A percentile compares a stretch with the other conserved stretches of the same genome.
These are phyloP conservation scores for Petrocephalus sullivani DNA, from an alignment of 2,797 vertebrate species.

Conservation along the genomic window DNA sequence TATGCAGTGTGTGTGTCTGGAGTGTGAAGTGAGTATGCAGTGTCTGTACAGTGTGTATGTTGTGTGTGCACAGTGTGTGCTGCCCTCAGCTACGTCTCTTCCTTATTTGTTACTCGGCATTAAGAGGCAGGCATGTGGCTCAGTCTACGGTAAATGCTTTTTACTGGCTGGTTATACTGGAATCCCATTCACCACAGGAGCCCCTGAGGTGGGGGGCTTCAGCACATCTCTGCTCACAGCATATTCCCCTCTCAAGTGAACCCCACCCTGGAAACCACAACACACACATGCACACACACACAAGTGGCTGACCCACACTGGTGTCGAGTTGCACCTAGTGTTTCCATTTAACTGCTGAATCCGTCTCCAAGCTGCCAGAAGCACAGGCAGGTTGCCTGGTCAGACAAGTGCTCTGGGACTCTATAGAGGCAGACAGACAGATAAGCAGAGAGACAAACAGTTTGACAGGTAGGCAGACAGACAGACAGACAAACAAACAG, in stretches of 20 bases:
- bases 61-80: background rate
- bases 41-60: background rate
- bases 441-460: no score
- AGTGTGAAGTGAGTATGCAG: background rate
- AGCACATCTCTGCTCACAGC: constrained; percentile 42
- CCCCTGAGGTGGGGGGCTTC: constrained; percentile 44
- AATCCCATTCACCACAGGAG: constrained; percentile 60
- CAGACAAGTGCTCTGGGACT: background rate
- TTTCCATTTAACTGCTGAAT: constrained; percentile 57
- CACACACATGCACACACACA: background rate
- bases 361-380: background rate
- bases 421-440: background rate
- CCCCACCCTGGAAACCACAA: background rate
- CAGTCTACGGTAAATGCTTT: constrained; percentile 66
- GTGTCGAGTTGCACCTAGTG: constrained; percentile 62
- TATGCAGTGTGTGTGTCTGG: background rate
- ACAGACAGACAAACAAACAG: no score
- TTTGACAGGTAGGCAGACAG: background rate
- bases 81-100: background rate
- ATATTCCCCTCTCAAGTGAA: constrained; percentile 35
- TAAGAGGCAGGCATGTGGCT: background rate
- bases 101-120: background rate
- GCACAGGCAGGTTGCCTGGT: background rate
- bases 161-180: constrained; percentile 55
- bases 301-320: constrained; percentile 20